Evolutionary conservation across 1,140 invertebrate species (phyloP), one percentile per base, ranked within the genome.

Genomic region (Drosophila kurseongensis): DNA sequence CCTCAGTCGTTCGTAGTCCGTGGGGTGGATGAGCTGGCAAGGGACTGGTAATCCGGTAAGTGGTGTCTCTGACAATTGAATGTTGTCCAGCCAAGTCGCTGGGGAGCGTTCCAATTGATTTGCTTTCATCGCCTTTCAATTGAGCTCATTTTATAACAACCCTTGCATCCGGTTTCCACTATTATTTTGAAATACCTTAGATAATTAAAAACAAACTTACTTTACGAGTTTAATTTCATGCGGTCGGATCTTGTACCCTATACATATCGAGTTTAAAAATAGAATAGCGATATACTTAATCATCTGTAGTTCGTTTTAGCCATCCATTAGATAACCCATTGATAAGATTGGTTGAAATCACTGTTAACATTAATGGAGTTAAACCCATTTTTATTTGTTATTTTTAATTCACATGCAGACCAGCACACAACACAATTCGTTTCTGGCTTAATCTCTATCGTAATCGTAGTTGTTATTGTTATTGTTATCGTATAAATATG

Each of bases 21-120:
- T 13, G 41, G 35, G n/a, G 8, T 16, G 48, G 9, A 9, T 23
- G 13, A 9, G 29, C n/a, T 50, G 48, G 4, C 1, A 2, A 10
- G 48, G 48, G 29, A 29, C 0, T 12, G 29, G 23, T 32, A 27
- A 13, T 38, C 18, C 47, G 40, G 41, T 32, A 55, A 38, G 18
- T 57, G 69, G 69, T 79, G 69, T 75, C 54, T 38, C 67, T 63
- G 50, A 36, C 59, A 78, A 78, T 78, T 79, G 66, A 42, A 36
- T 23, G 40, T 29, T 42, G 60, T 16, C 35, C 14, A 40, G 27
- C 27, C 41, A 52, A 52, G 29, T 36, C 41, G 51, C 52, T 29
- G 42, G 42, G 18, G 35, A 47, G 50, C 65, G 75, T 88, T 83
- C 59, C 79, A 86, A 88, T 86, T 86, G 82, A 86, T 88, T 88